A percentile compares a stretch with the other conserved stretches of the same genome.
Evolutionary conservation across 2,797 vertebrate genomes (phyloP).

Genomic region (Siniperca undulata): DNA sequence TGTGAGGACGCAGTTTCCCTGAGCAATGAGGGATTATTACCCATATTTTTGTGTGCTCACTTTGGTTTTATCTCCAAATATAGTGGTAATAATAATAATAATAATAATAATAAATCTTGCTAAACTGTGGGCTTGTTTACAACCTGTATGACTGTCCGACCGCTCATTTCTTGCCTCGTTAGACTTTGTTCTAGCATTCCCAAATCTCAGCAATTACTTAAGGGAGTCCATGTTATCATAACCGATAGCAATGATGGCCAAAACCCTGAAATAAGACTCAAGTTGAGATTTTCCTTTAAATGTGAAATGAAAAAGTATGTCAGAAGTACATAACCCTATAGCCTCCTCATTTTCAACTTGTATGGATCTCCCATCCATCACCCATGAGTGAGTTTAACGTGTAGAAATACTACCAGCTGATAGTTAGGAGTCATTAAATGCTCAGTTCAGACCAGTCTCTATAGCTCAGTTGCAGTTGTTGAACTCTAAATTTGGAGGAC

Average conservation of each 20-base stretch:
- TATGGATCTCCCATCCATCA: constrained; percentile 5
- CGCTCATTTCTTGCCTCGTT: neutral
- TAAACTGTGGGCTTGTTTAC: neutral
- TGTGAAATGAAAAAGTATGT: constrained; percentile 13
- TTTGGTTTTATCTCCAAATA: neutral
- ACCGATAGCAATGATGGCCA: neutral
- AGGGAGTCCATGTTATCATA: neutral
- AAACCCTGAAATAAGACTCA: neutral
- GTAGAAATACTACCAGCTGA: constrained; percentile 5
- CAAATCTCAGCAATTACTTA: neutral
- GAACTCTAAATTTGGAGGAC: constrained; percentile 52
- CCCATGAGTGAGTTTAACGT: neutral
- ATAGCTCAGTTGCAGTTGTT: constrained; percentile 33
- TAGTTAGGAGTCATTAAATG: constrained; percentile 24
- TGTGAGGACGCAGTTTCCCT: too few relatives aligned
- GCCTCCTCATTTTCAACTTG: neutral
- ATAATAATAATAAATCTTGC: neutral
- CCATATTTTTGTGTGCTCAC: neutral
- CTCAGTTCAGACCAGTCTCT: constrained; percentile 40
- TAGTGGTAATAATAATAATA: neutral
- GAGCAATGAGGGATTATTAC: neutral
- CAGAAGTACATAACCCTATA: neutral
- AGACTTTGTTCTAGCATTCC: neutral
- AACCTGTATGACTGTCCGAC: neutral
- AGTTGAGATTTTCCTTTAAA: neutral